These are phyloP conservation scores for Chelonus formosanus DNA, from an alignment of 2,888 invertebrate genomes.

Conservation along the genomic window DNA sequence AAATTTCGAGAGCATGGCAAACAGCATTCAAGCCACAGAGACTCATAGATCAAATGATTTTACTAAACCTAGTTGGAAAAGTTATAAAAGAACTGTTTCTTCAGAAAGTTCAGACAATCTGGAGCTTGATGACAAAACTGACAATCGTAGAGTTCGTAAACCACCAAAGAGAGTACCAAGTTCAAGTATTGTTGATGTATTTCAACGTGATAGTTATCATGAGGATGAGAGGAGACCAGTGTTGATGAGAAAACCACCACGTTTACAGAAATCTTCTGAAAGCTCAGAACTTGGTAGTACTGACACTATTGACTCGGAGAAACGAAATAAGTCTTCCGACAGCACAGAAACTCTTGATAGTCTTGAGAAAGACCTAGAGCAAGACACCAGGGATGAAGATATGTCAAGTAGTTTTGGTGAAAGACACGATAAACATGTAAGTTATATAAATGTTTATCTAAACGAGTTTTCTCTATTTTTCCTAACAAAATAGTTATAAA, in stretches of 20 bases:
- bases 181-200: slow-evolving; percentile 50
- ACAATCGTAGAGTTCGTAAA: slow-evolving; percentile 51
- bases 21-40: slow-evolving; percentile 40
- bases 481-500: no score
- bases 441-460: slow-evolving; percentile 27
- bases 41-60: slow-evolving; percentile 36
- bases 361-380: slow-evolving; percentile 58
- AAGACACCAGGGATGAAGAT: slow-evolving; percentile 54
- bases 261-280: slow-evolving; percentile 61
- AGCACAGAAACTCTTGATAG: slow-evolving; percentile 62
- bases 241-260: slow-evolving; percentile 48
- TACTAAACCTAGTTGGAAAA: slow-evolving; percentile 41
- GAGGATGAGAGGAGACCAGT: slow-evolving; percentile 46
- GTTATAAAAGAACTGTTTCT: slow-evolving; percentile 50
- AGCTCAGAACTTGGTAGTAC: slow-evolving; percentile 62
- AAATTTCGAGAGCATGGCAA: slow-evolving; percentile 52
- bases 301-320: slow-evolving; percentile 60
- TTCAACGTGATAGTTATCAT: slow-evolving; percentile 40
- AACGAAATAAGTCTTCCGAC: slow-evolving; percentile 58
- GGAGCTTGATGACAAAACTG: slow-evolving; percentile 54
- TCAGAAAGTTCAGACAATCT: slow-evolving; percentile 61
- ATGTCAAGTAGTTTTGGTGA: slow-evolving; percentile 48
- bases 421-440: slow-evolving; percentile 55
- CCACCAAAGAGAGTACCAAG: slow-evolving; percentile 55
- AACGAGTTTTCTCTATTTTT: no score